These are phyloP conservation scores for Chloroceryle aenea DNA, from an alignment of 2,113 vertebrate genomes.

Conservation along the genomic window DNA sequence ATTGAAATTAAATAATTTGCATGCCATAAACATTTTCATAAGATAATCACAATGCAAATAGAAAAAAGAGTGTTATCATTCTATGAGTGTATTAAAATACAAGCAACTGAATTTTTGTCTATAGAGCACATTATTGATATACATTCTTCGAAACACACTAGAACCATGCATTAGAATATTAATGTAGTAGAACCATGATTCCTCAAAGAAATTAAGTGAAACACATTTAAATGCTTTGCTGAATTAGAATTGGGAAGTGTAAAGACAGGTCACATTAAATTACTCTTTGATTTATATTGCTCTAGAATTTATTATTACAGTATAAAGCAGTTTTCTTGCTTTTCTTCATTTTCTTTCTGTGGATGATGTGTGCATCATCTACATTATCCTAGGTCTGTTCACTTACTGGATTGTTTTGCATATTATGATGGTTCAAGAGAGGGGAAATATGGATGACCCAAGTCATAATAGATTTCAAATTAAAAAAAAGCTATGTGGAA, in stretches of 20 bases:
- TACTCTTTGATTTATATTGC: not conserved
- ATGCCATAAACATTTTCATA: not conserved
- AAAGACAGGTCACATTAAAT: not conserved
- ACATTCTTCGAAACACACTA: not conserved
- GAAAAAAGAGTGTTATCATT: fast-evolving
- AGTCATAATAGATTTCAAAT: not conserved
- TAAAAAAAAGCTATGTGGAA: not conserved
- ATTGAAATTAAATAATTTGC: not conserved
- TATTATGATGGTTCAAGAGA: not conserved
- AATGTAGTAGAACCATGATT: not conserved
- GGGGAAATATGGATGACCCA: not conserved
- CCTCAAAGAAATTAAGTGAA: not conserved
- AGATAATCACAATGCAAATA: not conserved
- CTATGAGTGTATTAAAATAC: not conserved
- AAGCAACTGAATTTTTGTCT: not conserved
- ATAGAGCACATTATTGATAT: not conserved
- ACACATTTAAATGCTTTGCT: not conserved
- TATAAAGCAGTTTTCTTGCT: not conserved
- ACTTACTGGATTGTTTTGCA: not conserved
- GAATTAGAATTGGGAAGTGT: not conserved
- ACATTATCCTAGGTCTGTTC: not conserved
- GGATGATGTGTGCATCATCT: not conserved
- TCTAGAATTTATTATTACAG: not conserved
- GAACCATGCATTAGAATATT: not conserved
- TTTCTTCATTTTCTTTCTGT: not conserved